Percentiles rank a stretch among this genome's conserved stretches.
Evolutionary conservation across 1,140 invertebrate species (phyloP).

Genomic region (Eumeta japonica): DNA sequence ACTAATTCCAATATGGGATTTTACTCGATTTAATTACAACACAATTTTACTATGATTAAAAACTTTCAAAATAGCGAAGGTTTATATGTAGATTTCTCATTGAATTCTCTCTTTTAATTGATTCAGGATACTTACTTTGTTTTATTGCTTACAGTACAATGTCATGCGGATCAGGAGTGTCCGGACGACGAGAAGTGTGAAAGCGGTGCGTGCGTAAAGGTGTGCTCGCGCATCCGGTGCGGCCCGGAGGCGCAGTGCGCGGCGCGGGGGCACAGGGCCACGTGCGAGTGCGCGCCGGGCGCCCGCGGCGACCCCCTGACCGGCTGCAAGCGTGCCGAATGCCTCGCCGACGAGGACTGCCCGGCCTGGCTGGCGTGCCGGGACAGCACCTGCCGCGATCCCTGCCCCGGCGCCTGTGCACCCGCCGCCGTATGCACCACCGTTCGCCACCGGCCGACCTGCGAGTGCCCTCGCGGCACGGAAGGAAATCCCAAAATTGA

Average conservation of each 20-base stretch:
- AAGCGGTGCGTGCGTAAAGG: constrained; percentile 78
- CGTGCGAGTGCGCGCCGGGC: constrained; percentile 76
- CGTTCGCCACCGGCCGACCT: constrained; percentile 72
- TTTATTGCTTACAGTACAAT: constrained; percentile 73
- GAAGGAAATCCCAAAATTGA: constrained; percentile 71
- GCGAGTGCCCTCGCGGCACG: constrained; percentile 80
- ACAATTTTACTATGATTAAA: too few species aligned
- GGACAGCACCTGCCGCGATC: constrained; percentile 74
- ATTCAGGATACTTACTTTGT: too few species aligned
- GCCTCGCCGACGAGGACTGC: constrained; percentile 71
- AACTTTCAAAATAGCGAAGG: too few species aligned
- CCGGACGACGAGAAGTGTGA: constrained; percentile 79
- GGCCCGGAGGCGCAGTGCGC: constrained; percentile 79
- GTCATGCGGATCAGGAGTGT: constrained; percentile 82
- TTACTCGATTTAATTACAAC: too few species aligned
- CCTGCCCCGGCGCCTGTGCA: constrained; percentile 75
- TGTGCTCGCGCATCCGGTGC: constrained; percentile 77
- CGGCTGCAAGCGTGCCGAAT: constrained; percentile 76
- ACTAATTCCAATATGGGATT: too few species aligned
- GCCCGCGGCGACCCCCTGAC: constrained; percentile 75
- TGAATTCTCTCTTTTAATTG: too few species aligned
- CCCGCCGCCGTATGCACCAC: constrained; percentile 70
- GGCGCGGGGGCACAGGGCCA: constrained; percentile 71
- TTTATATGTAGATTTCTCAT: too few species aligned
- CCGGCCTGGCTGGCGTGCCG: constrained; percentile 72